Conservation (phyloP, 2,113 vertebrate species). For the Pao palembangensis region DNA sequence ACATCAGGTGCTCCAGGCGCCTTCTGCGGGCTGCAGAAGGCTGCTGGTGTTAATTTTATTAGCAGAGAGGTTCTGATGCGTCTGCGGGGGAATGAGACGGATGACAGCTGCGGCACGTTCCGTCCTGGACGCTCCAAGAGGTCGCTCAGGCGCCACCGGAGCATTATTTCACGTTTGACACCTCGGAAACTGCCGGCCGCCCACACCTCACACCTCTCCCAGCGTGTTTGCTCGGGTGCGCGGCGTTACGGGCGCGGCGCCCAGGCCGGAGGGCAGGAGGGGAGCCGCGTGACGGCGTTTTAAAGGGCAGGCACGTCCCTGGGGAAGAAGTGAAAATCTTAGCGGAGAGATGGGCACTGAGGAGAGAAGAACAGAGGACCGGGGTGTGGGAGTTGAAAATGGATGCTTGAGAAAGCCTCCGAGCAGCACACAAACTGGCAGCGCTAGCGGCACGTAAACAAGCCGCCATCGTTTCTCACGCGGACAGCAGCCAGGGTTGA, state of each 20-base stretch:
- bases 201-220: constrained; percentile 33
- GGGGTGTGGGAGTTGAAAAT: background rate
- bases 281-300: constrained; percentile 48
- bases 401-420: background rate
- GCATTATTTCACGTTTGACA: constrained; percentile 63
- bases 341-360: constrained; percentile 15
- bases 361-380: constrained; percentile 4
- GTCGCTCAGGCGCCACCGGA: constrained; percentile 39
- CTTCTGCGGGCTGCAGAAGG: constrained; percentile 35
- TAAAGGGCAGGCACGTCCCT: constrained; percentile 54
- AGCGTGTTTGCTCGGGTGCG: constrained; percentile 16
- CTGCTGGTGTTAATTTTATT: constrained; percentile 47
- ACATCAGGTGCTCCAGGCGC: constrained; percentile 23
- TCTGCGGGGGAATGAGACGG: constrained; percentile 51
- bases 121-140: constrained; percentile 21
- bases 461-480: background rate
- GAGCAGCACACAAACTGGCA: background rate
- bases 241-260: constrained; percentile 18
- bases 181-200: constrained; percentile 39
- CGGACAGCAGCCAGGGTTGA: background rate
- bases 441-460: background rate
- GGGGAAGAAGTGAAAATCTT: constrained; percentile 50
- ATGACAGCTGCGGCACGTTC: constrained; percentile 44
- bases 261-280: constrained; percentile 26
- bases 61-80: constrained; percentile 22